Conservation (phyloP, 30 jellyfish, hydroid and myxozoan genomes). For the Hydractinia echinata region DNA sequence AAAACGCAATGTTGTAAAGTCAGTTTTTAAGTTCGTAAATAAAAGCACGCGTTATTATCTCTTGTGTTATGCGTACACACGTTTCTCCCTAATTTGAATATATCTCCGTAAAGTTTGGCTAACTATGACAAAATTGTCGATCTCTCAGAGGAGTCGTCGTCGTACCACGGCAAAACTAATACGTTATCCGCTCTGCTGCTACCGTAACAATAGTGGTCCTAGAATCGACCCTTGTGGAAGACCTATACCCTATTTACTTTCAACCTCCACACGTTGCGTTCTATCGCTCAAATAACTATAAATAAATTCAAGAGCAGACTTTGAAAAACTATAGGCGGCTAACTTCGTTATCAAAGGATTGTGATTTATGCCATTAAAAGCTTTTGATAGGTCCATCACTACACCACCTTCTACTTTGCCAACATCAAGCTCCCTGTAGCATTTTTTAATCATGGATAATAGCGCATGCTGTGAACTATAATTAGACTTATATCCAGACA, state of each 20-base stretch:
- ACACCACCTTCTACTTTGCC: constrained; percentile 5
- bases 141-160: too few species aligned
- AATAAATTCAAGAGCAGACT: constrained; percentile 9
- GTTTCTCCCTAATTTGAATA: too few species aligned
- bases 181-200: too few species aligned
- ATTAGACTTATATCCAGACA: not conserved
- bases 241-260: constrained; percentile 3
- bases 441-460: not conserved
- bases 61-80: too few species aligned
- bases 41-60: too few species aligned
- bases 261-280: constrained; percentile 10
- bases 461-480: constrained; percentile 5
- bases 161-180: too few species aligned
- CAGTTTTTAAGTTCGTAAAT: too few species aligned
- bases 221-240: constrained; percentile 6
- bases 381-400: constrained; percentile 3
- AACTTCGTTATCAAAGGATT: constrained; percentile 8
- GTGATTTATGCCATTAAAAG: constrained; percentile 3
- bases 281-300: constrained; percentile 7
- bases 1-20: too few species aligned
- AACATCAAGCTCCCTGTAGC: constrained; percentile 2
- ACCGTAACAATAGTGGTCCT: constrained; percentile 4
- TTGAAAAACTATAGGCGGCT: constrained; percentile 4
- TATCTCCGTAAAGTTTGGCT: too few species aligned
- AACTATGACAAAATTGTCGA: too few species aligned